Conservation (phyloP, 2,113 vertebrate species). For the Sorex araneus region DNA sequence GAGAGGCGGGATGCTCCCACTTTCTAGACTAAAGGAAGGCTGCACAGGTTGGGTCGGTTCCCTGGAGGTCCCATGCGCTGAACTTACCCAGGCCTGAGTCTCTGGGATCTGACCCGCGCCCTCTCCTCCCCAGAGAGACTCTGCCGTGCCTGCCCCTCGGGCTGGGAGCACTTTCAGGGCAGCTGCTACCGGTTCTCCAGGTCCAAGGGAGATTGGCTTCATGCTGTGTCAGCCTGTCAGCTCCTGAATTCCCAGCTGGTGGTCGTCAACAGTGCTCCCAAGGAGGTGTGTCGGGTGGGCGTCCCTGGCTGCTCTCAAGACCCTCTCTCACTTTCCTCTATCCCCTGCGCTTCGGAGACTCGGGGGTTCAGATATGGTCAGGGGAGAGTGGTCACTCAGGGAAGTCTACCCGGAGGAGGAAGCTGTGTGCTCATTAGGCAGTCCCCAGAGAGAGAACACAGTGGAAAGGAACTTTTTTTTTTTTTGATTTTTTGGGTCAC, state of each 20-base stretch:
- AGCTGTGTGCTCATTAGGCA: no score
- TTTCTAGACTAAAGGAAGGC: background rate
- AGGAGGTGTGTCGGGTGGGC: slow-evolving; percentile 71
- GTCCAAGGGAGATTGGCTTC: slow-evolving; percentile 51
- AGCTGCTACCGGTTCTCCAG: slow-evolving; percentile 80
- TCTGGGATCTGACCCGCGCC: accelerated
- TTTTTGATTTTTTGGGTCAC: no score
- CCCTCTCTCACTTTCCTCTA: background rate
- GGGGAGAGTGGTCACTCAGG: background rate
- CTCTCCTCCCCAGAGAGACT: background rate
- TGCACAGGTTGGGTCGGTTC: no score
- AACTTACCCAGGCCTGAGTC: no score
- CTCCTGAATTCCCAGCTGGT: slow-evolving; percentile 70
- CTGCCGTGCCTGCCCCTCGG: slow-evolving; percentile 40
- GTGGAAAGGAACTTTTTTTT: no score
- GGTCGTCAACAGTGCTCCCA: background rate
- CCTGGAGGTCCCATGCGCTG: background rate
- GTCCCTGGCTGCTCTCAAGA: background rate
- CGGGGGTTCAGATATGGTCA: no score
- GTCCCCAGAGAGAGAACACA: no score
- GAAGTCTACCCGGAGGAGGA: slow-evolving; percentile 22
- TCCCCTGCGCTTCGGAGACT: no score
- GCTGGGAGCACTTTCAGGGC: slow-evolving; percentile 56
- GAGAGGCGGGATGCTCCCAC: background rate
- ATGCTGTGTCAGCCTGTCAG: accelerated